Evolutionary conservation across 2,888 invertebrate species (phyloP).

Genomic region (Liodrosophila aerea): DNA sequence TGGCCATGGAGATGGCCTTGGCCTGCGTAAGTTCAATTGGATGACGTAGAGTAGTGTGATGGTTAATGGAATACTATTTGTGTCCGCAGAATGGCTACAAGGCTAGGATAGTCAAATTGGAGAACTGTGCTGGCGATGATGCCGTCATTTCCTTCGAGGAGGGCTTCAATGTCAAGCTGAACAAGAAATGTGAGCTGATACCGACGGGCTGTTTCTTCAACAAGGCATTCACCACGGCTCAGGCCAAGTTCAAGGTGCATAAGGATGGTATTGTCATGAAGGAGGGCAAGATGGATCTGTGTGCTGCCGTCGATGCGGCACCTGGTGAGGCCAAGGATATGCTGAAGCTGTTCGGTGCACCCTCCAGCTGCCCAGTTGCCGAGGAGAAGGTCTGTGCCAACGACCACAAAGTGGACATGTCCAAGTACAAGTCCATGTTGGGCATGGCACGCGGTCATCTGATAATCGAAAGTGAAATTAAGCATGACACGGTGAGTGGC

Average conservation of each 20-base stretch:
- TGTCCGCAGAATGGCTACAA: slow-evolving; percentile 80
- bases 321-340: slow-evolving; percentile 69
- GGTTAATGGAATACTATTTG: background rate
- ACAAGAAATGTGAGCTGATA: slow-evolving; percentile 83
- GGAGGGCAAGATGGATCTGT: slow-evolving; percentile 82
- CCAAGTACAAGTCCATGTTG: slow-evolving; percentile 82
- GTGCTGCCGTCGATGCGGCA: slow-evolving; percentile 73
- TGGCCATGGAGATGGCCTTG: slow-evolving; percentile 47
- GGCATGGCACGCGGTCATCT: slow-evolving; percentile 82
- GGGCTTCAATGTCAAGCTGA: slow-evolving; percentile 75
- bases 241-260: slow-evolving; percentile 79
- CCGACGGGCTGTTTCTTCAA: slow-evolving; percentile 81
- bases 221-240: slow-evolving; percentile 81
- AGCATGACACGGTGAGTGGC: slow-evolving; percentile 82
- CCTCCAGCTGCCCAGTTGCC: slow-evolving; percentile 82
- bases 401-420: slow-evolving; percentile 80
- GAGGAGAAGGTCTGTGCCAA: slow-evolving; percentile 81
- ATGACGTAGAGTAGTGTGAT: background rate
- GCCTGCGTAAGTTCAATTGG: slow-evolving; percentile 74
- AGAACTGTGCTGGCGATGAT: slow-evolving; percentile 79
- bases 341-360: slow-evolving; percentile 81
- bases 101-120: slow-evolving; percentile 74
- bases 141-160: slow-evolving; percentile 72
- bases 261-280: slow-evolving; percentile 82
- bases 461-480: slow-evolving; percentile 78